A percentile compares a stretch with the other conserved stretches of the same genome.
phyloP scores from a whole-genome alignment of 1,140 invertebrate genomes.

The Brachionus manjavacas region DNA sequence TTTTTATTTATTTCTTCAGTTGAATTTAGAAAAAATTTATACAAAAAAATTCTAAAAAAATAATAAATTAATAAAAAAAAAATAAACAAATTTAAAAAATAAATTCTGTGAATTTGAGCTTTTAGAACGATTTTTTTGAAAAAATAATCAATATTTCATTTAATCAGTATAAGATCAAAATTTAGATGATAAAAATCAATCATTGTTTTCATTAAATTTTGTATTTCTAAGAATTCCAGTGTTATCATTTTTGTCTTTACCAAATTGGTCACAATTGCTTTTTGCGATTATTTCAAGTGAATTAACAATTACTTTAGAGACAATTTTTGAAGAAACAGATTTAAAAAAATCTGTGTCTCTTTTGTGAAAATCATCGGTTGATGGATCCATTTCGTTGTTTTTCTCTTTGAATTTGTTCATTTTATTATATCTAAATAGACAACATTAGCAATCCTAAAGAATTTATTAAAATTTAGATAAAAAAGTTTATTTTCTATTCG shows the following conservation, averaged over 20 bases:
- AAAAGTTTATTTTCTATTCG: not conserved
- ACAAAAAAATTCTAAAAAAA: too few relatives aligned
- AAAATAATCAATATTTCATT: too few relatives aligned
- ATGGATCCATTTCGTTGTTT: not conserved
- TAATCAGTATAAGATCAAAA: too few relatives aligned
- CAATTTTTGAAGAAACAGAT: not conserved
- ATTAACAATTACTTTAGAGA: not conserved
- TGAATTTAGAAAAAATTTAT: too few relatives aligned
- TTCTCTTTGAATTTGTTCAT: not conserved
- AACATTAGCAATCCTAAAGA: not conserved
- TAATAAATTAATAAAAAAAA: too few relatives aligned
- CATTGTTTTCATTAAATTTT: not conserved
- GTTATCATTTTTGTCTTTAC: not conserved
- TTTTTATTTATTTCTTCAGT: too few relatives aligned
- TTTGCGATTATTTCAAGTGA: not conserved
- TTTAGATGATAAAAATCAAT: too few relatives aligned
- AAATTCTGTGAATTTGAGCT: too few relatives aligned
- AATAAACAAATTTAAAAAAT: too few relatives aligned
- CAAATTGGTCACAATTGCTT: not conserved
- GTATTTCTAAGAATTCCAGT: not conserved
- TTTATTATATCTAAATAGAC: not conserved
- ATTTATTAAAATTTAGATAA: not conserved
- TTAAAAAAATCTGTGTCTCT: not conserved
- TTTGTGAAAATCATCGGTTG: not conserved
- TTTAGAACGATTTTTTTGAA: too few relatives aligned